Evolutionary conservation across 30 jellyfish, hydroid and myxozoan species (phyloP).

Genomic region (Cassiopea andromeda): DNA sequence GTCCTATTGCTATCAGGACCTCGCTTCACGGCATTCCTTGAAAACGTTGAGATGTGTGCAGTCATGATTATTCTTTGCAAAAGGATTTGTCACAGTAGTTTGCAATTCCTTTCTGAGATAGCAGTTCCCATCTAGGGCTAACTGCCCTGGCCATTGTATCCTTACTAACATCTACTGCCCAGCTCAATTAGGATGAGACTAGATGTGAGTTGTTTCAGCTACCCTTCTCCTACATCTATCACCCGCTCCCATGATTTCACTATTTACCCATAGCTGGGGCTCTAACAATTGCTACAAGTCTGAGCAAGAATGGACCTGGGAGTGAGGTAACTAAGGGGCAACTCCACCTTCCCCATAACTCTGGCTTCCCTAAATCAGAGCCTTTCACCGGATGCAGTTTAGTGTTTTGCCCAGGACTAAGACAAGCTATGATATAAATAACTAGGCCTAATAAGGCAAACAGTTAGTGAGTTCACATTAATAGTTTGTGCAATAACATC

Average conservation of each 20-base stretch:
- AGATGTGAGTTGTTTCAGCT: slow-evolving; percentile 62
- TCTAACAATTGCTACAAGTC: slow-evolving; percentile 54
- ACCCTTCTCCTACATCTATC: slow-evolving; percentile 36
- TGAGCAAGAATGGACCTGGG: slow-evolving; percentile 65
- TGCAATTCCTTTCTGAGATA: slow-evolving; percentile 55
- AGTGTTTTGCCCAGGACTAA: too few relatives aligned
- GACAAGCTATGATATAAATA: background rate
- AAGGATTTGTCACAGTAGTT: background rate
- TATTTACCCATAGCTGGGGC: slow-evolving; percentile 37
- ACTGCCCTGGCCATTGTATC: too few relatives aligned
- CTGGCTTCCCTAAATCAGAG: background rate
- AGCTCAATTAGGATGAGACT: background rate
- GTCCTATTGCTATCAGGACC: background rate
- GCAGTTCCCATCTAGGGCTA: slow-evolving; percentile 6
- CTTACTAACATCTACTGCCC: too few relatives aligned
- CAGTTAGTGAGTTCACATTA: background rate
- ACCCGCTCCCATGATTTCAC: background rate
- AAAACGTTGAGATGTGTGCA: background rate
- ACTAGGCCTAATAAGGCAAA: background rate
- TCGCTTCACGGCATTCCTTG: background rate
- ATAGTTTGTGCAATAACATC: background rate
- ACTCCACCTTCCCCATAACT: slow-evolving; percentile 42
- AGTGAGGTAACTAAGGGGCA: slow-evolving; percentile 53
- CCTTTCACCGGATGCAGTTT: background rate
- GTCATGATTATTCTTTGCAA: slow-evolving; percentile 5